These are phyloP conservation scores for Bugulina stolonifera DNA, from an alignment of 2,888 invertebrate species.

Conservation along the genomic window DNA sequence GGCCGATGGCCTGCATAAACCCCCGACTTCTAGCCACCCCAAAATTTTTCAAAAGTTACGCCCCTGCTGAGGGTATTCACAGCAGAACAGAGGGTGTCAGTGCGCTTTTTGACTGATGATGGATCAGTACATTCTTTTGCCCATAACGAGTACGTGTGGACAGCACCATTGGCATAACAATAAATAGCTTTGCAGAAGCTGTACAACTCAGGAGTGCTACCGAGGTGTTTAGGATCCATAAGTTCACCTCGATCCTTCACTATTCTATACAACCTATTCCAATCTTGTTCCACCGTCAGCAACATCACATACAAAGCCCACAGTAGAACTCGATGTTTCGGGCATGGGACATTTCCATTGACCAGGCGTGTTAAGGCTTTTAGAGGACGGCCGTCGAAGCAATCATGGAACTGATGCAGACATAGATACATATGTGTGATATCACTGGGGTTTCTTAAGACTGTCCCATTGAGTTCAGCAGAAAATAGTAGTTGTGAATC, in stretches of 20 bases:
- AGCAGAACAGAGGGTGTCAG: too few relatives aligned
- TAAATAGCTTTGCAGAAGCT: neutral
- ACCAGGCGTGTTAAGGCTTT: neutral
- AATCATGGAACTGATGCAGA: neutral
- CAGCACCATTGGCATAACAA: neutral
- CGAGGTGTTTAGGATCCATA: neutral
- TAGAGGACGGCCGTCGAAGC: neutral
- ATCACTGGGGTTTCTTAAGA: neutral
- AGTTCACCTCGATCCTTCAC: neutral
- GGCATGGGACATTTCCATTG: neutral
- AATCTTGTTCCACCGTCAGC: neutral
- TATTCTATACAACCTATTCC: neutral
- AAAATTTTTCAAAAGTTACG: too few relatives aligned
- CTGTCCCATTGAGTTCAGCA: neutral
- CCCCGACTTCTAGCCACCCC: too few relatives aligned
- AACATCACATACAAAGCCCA: constrained; percentile 6
- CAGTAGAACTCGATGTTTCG: neutral
- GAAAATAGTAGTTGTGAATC: neutral
- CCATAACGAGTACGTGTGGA: neutral
- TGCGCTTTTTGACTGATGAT: neutral
- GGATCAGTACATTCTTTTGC: neutral
- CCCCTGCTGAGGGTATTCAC: too few relatives aligned
- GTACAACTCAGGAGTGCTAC: neutral
- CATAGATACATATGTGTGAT: neutral
- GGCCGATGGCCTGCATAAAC: too few relatives aligned